These are phyloP conservation scores for Capitulum mitella DNA, from an alignment of 2,888 invertebrate species.

Conservation along the genomic window DNA sequence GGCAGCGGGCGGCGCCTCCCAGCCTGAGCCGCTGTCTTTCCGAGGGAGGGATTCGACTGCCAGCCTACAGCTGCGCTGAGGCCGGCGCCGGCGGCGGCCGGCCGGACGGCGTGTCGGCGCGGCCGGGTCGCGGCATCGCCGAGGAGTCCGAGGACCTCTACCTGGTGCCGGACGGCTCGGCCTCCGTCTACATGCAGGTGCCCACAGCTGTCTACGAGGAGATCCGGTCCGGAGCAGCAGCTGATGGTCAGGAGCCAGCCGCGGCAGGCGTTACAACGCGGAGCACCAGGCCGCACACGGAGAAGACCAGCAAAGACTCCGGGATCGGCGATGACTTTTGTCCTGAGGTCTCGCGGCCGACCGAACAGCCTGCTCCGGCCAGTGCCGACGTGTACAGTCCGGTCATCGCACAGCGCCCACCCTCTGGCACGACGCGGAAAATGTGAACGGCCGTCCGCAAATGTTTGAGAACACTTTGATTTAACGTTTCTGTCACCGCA, in stretches of 20 bases:
- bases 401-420: not conserved
- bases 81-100: not conserved
- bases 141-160: not conserved
- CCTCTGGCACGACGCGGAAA: no score
- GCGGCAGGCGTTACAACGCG: not conserved
- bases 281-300: not conserved
- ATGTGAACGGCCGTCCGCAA: no score
- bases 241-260: not conserved
- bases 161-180: constrained; percentile 1
- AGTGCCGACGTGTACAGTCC: not conserved
- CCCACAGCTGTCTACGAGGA: not conserved
- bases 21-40: not conserved
- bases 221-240: not conserved
- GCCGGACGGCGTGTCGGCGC: not conserved
- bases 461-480: no score
- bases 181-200: not conserved
- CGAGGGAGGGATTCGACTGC: not conserved
- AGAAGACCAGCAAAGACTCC: not conserved
- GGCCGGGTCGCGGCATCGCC: not conserved
- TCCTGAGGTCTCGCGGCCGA: not conserved
- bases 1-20: no score
- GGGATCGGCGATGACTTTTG: constrained; percentile 10
- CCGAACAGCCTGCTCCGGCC: not conserved
- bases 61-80: not conserved
- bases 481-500: no score